Evolutionary conservation across 2,797 vertebrate genomes (phyloP).

Genomic region (Coreius guichenoti): DNA sequence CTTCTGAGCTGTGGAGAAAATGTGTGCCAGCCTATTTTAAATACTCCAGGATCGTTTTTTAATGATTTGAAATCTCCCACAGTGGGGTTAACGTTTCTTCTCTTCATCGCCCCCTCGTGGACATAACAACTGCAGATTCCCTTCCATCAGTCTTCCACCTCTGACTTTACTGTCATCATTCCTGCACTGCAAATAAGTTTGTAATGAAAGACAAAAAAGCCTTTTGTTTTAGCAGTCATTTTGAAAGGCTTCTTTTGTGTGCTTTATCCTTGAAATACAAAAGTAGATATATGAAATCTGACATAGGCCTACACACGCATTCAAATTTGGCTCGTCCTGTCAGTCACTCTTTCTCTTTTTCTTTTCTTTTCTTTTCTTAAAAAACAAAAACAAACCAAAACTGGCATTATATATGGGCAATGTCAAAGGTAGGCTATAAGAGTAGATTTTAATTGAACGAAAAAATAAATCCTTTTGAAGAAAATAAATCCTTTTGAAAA

Average conservation of each 20-base stretch:
- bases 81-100: background rate
- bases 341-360: background rate
- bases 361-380: too few relatives aligned
- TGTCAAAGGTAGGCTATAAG: background rate
- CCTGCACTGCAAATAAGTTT: background rate
- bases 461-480: background rate
- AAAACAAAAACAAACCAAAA: background rate
- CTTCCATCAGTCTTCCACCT: background rate
- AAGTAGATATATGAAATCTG: background rate
- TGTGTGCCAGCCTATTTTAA: background rate
- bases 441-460: background rate
- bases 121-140: background rate
- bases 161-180: background rate
- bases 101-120: constrained; percentile 34
- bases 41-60: background rate
- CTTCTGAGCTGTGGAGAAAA: background rate
- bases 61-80: constrained; percentile 5
- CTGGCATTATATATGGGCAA: background rate
- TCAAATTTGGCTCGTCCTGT: background rate
- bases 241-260: background rate
- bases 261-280: too few relatives aligned
- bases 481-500: background rate
- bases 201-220: background rate
- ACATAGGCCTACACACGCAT: background rate
- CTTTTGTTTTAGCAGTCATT: background rate